Evolutionary conservation across 2,888 invertebrate genomes (phyloP), one percentile per base, ranked within the genome.

Genomic region (Campoplex capitator): DNA sequence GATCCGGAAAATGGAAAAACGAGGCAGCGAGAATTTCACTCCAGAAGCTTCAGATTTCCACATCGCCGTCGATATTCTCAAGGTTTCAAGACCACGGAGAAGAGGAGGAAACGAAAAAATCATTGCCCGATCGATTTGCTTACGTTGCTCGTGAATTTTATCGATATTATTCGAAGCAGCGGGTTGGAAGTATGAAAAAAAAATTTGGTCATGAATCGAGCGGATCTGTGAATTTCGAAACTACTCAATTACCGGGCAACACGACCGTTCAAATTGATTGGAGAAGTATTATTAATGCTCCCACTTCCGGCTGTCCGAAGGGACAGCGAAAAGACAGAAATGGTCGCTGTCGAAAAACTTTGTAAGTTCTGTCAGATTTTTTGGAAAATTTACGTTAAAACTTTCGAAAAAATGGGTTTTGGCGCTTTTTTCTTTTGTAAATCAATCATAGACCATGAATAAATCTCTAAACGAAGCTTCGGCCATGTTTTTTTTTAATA

Each of bases 331-430:
- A 74, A 48, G 89, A 89, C 67, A 56, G 42, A 3, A 79, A 86
- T 77, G 88, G 89, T 13, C 79, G 82, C 3, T 88, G 89, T 48
- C 83, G 88, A 84, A 86, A 78, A 73, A 76, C 79, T 45, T 13
- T 84, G 87, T 87, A 38, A 87, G 48, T 42, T 9, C 42, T 9
- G 9, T 8, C 1, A 9, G 9, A 42, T 6, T 9, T 42, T 42
- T 42, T 38, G 6, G 6, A 38, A 38, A 38, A 6, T 38, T 38
- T 38, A 6, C 38, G 38, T 3, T 38, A 3, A 38, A 38, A 38
- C 38, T 38, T 38, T 38, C 38, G 6, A 38, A 38, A 38, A 6
- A 38, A 38, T 6, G 38, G 6, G 38, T 38, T 38, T 38, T 38
- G 38, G 38, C 38, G 3, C 6, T 3, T 38, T 4, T 38, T 38